These are phyloP conservation scores for Chrysocyon brachyurus DNA, from an alignment of 2,797 vertebrate genomes.

Conservation along the genomic window DNA sequence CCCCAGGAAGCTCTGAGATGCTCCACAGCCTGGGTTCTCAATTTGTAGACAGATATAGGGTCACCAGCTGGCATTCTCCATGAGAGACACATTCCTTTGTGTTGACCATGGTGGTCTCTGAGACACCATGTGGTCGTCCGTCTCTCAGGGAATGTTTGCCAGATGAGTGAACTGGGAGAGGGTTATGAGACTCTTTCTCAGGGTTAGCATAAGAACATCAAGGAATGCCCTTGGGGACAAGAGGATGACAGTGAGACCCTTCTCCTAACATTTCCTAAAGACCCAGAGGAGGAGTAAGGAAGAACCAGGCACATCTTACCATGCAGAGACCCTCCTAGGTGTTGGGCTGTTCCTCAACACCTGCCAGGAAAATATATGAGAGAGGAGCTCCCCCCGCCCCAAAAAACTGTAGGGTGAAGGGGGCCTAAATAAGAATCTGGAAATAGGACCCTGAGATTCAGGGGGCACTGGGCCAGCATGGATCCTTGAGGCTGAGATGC, in stretches of 20 bases:
- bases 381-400: too few relatives aligned
- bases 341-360: background rate
- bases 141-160: fast-evolving
- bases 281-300: background rate
- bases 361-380: too few relatives aligned
- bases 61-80: too few relatives aligned
- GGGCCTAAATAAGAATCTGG: background rate
- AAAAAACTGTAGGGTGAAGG: fast-evolving
- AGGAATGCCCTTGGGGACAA: fast-evolving
- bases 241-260: background rate
- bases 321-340: background rate
- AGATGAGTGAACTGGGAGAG: too few relatives aligned
- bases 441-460: fast-evolving
- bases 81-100: background rate
- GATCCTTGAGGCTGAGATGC: background rate
- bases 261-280: background rate
- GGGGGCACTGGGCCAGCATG: fast-evolving
- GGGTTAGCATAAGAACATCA: background rate
- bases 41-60: background rate
- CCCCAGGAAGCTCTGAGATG: background rate
- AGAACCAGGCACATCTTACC: background rate
- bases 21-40: background rate
- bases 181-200: background rate
- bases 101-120: background rate
- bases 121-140: fast-evolving